Base-by-base conservation (phyloP, 2,797 vertebrate species). In the Zenarchopterus dispar region DNA sequence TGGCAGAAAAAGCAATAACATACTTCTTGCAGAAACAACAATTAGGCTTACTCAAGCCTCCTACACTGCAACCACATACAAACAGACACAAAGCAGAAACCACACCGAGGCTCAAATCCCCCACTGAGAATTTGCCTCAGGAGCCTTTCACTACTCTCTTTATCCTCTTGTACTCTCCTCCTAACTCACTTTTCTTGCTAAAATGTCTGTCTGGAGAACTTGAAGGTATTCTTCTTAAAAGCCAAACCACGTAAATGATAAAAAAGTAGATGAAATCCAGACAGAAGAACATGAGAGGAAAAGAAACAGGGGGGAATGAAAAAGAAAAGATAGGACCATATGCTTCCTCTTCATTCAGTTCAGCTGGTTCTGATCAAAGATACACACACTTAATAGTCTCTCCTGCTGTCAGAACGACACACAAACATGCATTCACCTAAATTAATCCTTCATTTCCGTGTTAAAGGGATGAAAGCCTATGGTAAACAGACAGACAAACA, bases 321-420 rank as follows among this genome's bases (percentile, higher is more conserved):
- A 69, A 57, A 47, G 39, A 62, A 43, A 79, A 49, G 49, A 68
- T 31, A 56, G 58, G 59, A 64, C 53, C 80, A 82, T 58, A 11
- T 85, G 84, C 81, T 83, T 85, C 52, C 62, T 78, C 78, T 84
- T 62, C 75, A 75, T 54, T 5, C 28, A 51, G 13, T 67, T 89
- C 80, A 85, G 78, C 81, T 86, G 87, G 72, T 56, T 82, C 44
- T 66, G 65, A 87, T 88, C 80, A 88, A 73, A 84, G 62, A 70
- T 13, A 47, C 58, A 67, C 59, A 48, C 65, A 79, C 60, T 76
- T 55, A 22, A 60, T 15, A 48, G 41, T 56, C 48, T 80, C 57
- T 47, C 60, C 63, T 70, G 68, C 73, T 77, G 67, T 60, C 71
- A 52, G 16, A 64, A 19, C 51, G 42, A 51, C 60, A 65, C 62